Conservation (phyloP, 2,113 vertebrate species). For the Dinomys branickii region DNA sequence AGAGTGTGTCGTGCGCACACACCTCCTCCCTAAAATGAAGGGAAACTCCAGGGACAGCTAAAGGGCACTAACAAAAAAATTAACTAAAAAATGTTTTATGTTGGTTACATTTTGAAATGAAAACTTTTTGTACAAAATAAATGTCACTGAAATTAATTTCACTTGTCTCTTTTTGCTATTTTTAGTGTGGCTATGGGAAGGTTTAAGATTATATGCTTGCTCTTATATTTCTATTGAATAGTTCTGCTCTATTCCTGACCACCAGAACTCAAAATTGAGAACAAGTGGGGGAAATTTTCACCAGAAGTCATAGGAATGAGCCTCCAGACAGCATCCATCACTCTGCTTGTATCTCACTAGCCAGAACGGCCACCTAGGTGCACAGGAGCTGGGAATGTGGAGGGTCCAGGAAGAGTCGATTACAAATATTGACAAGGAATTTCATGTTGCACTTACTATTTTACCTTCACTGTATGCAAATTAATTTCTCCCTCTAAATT, state of each 20-base stretch:
- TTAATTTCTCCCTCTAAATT: slow-evolving; percentile 4
- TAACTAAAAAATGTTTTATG: not conserved
- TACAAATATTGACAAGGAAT: not conserved
- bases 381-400: not conserved
- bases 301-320: not conserved
- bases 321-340: not conserved
- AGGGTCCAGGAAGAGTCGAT: not conserved
- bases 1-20: not conserved
- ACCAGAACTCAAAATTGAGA: not conserved
- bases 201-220: not conserved
- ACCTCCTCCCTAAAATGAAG: not conserved
- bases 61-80: not conserved
- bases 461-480: not conserved
- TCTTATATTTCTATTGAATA: not conserved
- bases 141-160: not conserved
- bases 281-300: not conserved
- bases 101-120: not conserved
- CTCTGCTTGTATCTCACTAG: not conserved
- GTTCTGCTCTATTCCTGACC: not conserved
- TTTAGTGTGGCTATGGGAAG: not conserved
- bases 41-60: not conserved
- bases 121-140: not conserved
- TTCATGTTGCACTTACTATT: not conserved
- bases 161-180: not conserved
- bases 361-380: not conserved